Percentiles rank a stretch among this genome's conserved stretches.
phyloP scores from a whole-genome alignment of 2,113 vertebrate genomes.

The Carollia perspicillata region DNA sequence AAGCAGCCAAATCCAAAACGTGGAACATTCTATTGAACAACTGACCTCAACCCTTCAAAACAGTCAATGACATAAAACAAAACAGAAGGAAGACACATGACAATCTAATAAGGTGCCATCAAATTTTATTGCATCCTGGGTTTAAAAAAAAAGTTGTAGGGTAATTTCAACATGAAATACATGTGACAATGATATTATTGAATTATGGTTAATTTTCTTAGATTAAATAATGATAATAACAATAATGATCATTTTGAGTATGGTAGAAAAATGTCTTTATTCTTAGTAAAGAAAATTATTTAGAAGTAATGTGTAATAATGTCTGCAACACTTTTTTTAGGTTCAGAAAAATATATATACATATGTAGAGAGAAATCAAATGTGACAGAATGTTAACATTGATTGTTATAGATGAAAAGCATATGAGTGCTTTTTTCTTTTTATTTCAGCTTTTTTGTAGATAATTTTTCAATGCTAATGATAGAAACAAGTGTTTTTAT shows the following conservation, averaged over 20 bases:
- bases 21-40: background rate
- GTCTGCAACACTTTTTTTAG: conserved; percentile 71
- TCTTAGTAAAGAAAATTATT: background rate
- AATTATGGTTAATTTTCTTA: background rate
- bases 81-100: background rate
- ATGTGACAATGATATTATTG: background rate
- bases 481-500: background rate
- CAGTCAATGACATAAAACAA: background rate
- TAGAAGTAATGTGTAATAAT: background rate
- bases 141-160: background rate
- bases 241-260: background rate
- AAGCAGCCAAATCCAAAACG: background rate
- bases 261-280: background rate
- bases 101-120: background rate
- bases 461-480: conserved; percentile 32
- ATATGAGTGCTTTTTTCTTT: background rate
- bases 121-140: background rate
- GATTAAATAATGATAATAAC: background rate
- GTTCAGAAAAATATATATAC: background rate
- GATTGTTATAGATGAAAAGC: background rate
- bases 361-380: background rate
- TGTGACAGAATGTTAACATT: background rate
- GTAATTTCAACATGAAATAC: conserved; percentile 5
- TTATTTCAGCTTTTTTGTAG: background rate
- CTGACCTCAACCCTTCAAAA: background rate